Evolutionary conservation across 2,888 invertebrate species (phyloP).

Genomic region (Odiellus spinosus): DNA sequence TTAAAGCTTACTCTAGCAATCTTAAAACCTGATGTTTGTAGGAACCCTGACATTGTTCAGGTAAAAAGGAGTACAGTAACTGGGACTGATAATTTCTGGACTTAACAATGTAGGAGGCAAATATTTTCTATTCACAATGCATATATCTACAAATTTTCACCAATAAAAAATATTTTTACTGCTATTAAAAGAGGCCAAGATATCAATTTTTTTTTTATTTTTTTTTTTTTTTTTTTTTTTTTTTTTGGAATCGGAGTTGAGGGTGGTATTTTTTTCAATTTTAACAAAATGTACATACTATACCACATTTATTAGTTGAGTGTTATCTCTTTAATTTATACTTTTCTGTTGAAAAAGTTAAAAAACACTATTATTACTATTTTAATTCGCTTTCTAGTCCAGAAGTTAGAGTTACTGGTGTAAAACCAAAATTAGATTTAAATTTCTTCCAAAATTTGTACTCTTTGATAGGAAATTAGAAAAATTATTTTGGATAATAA

Average conservation of each 20-base stretch:
- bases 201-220: too few species aligned
- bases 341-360: too few species aligned
- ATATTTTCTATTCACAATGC: neutral
- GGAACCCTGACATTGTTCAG: conserved; percentile 52
- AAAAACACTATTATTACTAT: too few species aligned
- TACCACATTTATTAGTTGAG: too few species aligned
- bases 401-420: neutral
- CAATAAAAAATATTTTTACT: too few species aligned
- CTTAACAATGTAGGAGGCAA: neutral
- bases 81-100: neutral
- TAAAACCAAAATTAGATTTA: neutral
- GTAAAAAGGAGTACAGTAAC: conserved; percentile 25
- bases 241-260: too few species aligned
- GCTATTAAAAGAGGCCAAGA: too few species aligned
- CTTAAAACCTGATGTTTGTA: conserved; percentile 68
- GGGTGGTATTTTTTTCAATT: too few species aligned
- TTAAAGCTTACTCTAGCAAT: conserved; percentile 62
- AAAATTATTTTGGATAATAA: conserved; percentile 46
- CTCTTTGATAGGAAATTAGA: conserved; percentile 41
- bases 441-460: conserved; percentile 13
- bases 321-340: too few species aligned
- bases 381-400: neutral
- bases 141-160: too few species aligned
- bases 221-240: too few species aligned
- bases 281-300: too few species aligned